Conservation (phyloP, 1,140 invertebrate genomes). For the Trichogramma pretiosum region DNA sequence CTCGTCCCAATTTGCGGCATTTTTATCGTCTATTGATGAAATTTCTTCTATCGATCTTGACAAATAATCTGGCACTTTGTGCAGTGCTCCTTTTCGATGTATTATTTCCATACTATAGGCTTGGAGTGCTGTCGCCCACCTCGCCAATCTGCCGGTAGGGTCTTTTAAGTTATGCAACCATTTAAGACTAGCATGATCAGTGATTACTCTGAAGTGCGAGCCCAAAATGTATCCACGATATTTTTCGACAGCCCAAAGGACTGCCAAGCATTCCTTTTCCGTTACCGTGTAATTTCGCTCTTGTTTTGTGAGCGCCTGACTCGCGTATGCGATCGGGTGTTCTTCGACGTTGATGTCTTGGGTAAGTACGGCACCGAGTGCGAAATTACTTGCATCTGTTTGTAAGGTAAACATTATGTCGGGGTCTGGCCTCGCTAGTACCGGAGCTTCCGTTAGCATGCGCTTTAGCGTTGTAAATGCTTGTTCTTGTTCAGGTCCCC, state of each 20-base stretch:
- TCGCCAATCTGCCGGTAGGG: background rate
- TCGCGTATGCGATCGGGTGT: background rate
- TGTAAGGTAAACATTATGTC: background rate
- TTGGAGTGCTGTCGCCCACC: background rate
- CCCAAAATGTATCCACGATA: background rate
- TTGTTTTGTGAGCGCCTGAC: background rate
- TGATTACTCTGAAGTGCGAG: background rate
- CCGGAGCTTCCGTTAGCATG: background rate
- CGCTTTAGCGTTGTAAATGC: constrained; percentile 8
- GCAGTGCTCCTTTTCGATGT: background rate
- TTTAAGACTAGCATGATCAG: background rate
- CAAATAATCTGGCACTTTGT: background rate
- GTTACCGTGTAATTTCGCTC: background rate
- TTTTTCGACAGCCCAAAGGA: background rate
- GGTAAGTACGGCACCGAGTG: background rate
- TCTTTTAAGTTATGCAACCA: background rate
- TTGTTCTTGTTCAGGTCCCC: background rate
- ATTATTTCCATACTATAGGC: background rate
- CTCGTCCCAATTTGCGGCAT: background rate
- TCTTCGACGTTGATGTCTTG: background rate
- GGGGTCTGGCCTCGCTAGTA: background rate
- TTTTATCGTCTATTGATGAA: background rate
- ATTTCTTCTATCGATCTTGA: background rate
- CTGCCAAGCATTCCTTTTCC: background rate
- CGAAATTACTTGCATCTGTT: background rate